Evolutionary conservation across 2,113 vertebrate genomes (phyloP), one percentile per base, ranked within the genome.

Genomic region (Aix galericulata): DNA sequence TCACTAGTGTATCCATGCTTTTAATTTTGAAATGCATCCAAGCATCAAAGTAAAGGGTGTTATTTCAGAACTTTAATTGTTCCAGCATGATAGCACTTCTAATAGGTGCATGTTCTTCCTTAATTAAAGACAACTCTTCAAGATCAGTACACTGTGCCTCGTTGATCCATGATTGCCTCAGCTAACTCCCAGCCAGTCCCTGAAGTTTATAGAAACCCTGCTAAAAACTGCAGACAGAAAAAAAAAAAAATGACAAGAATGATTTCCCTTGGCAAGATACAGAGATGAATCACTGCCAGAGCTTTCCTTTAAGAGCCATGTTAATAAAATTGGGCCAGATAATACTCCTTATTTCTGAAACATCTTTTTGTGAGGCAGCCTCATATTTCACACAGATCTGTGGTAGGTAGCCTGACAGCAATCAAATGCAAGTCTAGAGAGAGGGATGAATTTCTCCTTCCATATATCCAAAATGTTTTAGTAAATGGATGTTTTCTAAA

Each of bases 21-120:
- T 95, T 93, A 86, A 92, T 94, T 94, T 83, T 92, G 90, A 95
- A 95, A 69, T 0, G 4, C 90, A 91, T 86, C 92, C 91, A 91
- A 77, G 88, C 93, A 81, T 95, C 93, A 75, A 94, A 93, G 82
- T 69, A 71, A 83, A 88, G 77, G 56, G 62, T 95, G 92, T 88
- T 96, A 86, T 86, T 96, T 93, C 74, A 86, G 88, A 94, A 90
- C 87, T 93, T 88, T 90, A 86, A 97, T 94, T 95, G 94, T 96
- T 94, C 76, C 83, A 92, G 92, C 88, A 79, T 69, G 82, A 58
- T 91, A 81, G 81, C 77, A 82, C 69, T 79, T 72, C 48, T 88
- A 92, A 93, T 81, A 78, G 88, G 83, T 93, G 79, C 64, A 17
- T 91, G 80, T 86, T 95, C 82, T 90, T 90, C 53, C 76, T 94